Percentiles rank a stretch among this genome's conserved stretches.
Evolutionary conservation across 2,113 vertebrate genomes (phyloP).

Genomic region (Hydropotes inermis): DNA sequence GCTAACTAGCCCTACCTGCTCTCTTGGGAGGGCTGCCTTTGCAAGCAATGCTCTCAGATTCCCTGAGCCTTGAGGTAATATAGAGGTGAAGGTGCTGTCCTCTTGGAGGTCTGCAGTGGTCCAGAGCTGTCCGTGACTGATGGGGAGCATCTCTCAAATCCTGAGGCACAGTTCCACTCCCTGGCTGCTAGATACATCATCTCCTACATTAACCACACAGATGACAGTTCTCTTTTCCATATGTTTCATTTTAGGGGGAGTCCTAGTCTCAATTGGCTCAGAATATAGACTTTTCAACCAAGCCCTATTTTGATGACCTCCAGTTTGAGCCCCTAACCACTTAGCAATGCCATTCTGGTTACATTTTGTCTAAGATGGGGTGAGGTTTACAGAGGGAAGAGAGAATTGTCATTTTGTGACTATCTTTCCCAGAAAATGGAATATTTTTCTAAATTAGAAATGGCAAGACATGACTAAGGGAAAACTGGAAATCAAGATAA

Average conservation of each 20-base stretch:
- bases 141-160: background rate
- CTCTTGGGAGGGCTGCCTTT: background rate
- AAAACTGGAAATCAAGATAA: constrained; percentile 13
- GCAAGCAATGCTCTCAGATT: background rate
- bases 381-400: background rate
- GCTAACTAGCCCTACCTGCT: background rate
- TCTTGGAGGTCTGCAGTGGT: background rate
- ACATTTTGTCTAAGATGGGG: background rate
- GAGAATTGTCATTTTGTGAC: background rate
- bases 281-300: background rate
- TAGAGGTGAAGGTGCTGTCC: background rate
- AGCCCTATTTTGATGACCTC: background rate
- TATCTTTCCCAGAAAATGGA: background rate
- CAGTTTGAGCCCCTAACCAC: background rate
- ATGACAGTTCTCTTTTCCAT: background rate
- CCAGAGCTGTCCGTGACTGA: background rate
- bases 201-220: background rate
- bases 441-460: constrained; percentile 22
- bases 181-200: background rate
- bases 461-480: background rate
- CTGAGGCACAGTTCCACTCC: background rate
- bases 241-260: background rate
- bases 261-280: background rate
- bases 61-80: background rate
- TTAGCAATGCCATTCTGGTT: background rate